These are phyloP conservation scores for Thaumatotibia leucotreta DNA, from an alignment of 1,140 invertebrate species.

Conservation along the genomic window DNA sequence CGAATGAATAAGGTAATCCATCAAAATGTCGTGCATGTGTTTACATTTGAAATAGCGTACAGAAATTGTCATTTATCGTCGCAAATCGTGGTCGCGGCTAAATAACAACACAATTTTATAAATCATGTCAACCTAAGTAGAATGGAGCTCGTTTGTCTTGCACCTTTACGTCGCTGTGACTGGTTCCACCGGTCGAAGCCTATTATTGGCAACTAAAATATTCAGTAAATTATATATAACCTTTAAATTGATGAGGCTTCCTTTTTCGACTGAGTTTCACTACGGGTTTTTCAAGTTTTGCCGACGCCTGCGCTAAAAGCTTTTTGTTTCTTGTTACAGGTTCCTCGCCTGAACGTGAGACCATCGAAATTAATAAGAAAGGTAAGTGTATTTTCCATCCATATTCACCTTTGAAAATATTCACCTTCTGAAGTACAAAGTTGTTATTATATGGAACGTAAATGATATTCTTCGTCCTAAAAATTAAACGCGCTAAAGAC, in stretches of 20 bases:
- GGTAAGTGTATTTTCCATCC: slow-evolving; percentile 43
- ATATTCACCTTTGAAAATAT: slow-evolving; percentile 30
- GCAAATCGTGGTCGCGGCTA: not conserved
- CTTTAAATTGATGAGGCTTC: slow-evolving; percentile 30
- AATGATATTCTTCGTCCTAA: not conserved
- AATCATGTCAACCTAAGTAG: slow-evolving; percentile 21
- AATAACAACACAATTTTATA: slow-evolving; percentile 17
- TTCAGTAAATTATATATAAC: slow-evolving; percentile 52
- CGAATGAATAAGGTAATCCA: not conserved
- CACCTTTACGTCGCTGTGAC: slow-evolving; percentile 50
- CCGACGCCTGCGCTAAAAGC: not conserved
- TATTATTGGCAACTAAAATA: slow-evolving; percentile 50
- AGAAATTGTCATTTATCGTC: not conserved
- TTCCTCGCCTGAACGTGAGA: slow-evolving; percentile 54
- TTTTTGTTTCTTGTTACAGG: slow-evolving; percentile 49
- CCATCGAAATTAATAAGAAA: slow-evolving; percentile 62
- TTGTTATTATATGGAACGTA: not conserved
- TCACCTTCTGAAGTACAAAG: slow-evolving; percentile 17
- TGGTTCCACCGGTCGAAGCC: slow-evolving; percentile 46
- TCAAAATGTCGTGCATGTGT: slow-evolving; percentile 8
- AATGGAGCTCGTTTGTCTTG: slow-evolving; percentile 39
- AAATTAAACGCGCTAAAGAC: not conserved
- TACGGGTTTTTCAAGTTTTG: not conserved
- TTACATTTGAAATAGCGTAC: not conserved
- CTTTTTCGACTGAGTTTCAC: slow-evolving; percentile 10